Evolutionary conservation across 2,113 vertebrate species (phyloP), one percentile per base, ranked within the genome.

Genomic region (Amia ocellicauda): DNA sequence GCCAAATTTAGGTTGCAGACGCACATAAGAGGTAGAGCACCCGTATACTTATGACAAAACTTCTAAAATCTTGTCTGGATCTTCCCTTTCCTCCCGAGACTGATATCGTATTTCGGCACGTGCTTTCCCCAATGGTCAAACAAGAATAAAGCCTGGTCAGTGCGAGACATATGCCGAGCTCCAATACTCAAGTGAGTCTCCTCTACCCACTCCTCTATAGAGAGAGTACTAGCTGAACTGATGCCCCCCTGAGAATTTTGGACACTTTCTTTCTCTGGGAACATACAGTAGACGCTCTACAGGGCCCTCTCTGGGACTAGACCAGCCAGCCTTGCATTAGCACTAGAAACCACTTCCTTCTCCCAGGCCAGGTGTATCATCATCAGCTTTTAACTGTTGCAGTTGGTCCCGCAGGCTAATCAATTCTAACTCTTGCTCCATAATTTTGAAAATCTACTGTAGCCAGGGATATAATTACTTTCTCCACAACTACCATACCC

Each of bases 181-280:
- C 7, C 47, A 14, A 69, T 28, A 16, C 14, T 62, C 31, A 53
- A 50, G 19, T 22, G 29, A 1, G 36, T 22, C 20, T 63, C 67
- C 17, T 69, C 67, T 10, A 69, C 23, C 60, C 54, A 69, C 0
- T 68, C 66, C 17, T 63, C 60, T 3, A 64, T 55, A 28, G 61
- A 0, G 2, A 69, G 14, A 4, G 29, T 3, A 4, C 54, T 31
- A 1, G 7, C 8, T 2, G 14, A 9, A 36, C n/a, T n/a, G n/a
- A n/a, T n/a, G n/a, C n/a, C 52, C 29, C 0, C 56, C 62, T 16
- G 55, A 54, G 24, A 69, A 64, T 22, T 36, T 54, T 2, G 62
- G 62, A 16, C 61, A 64, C 19, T 69, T 69, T n/a, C 54, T 51
- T 8, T 59, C 55, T 4, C 36, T 53, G 1, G 60, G 57, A 22